These are phyloP conservation scores for Drosophila pectinifera DNA, from an alignment of 1,140 invertebrate genomes.

Conservation along the genomic window DNA sequence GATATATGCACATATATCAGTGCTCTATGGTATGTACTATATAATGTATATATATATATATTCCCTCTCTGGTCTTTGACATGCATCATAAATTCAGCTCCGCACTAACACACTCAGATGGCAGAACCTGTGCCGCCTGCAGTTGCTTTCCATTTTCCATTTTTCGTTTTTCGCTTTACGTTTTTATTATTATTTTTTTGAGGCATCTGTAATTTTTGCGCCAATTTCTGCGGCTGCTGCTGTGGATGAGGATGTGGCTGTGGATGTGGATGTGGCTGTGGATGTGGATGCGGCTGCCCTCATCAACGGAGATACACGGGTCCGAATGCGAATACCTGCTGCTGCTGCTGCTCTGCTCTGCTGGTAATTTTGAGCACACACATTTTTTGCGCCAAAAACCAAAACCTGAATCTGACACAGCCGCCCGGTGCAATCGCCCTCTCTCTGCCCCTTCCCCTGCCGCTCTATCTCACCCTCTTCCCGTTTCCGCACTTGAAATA, in stretches of 20 bases:
- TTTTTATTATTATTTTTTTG: slow-evolving; percentile 34
- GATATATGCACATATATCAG: neutral
- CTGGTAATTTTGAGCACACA: slow-evolving; percentile 72
- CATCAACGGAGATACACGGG: slow-evolving; percentile 26
- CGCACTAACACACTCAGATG: slow-evolving; percentile 35
- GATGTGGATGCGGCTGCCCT: slow-evolving; percentile 28
- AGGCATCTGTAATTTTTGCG: slow-evolving; percentile 80
- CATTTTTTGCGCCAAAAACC: slow-evolving; percentile 76
- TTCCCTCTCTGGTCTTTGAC: slow-evolving; percentile 27
- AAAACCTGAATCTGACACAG: slow-evolving; percentile 77
- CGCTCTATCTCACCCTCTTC: slow-evolving; percentile 22
- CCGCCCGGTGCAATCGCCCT: slow-evolving; percentile 38
- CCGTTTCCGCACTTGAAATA: slow-evolving; percentile 61
- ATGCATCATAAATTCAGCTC: slow-evolving; percentile 42
- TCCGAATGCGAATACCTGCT: slow-evolving; percentile 64
- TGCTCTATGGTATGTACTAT: neutral
- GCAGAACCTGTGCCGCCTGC: slow-evolving; percentile 11
- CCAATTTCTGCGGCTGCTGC: slow-evolving; percentile 74
- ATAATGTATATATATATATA: neutral
- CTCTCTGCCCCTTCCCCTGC: neutral
- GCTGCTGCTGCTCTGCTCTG: slow-evolving; percentile 52
- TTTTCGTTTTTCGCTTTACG: slow-evolving; percentile 20
- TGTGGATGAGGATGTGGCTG: slow-evolving; percentile 30
- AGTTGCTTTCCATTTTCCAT: slow-evolving; percentile 8
- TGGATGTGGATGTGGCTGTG: slow-evolving; percentile 25